Evolutionary conservation across 2,797 vertebrate genomes (phyloP).

Genomic region (Caiman crocodilus): DNA sequence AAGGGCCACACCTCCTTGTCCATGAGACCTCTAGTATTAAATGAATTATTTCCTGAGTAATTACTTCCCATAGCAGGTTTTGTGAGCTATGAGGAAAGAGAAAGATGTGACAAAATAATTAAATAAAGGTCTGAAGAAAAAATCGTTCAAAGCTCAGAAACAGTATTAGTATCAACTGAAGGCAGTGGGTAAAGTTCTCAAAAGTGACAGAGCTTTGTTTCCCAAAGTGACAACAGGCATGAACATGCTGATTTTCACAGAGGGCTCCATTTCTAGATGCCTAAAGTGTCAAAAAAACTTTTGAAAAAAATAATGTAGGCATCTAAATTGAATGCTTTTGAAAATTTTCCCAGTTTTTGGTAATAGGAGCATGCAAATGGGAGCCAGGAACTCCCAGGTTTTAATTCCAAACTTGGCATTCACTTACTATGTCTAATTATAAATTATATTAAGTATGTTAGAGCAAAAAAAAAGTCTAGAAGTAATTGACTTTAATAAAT

Average conservation of each 20-base stretch:
- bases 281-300: neutral
- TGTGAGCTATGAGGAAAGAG: too few relatives aligned
- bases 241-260: accelerated
- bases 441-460: constrained; percentile 2
- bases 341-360: neutral
- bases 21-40: neutral
- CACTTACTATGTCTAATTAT: constrained; percentile 1
- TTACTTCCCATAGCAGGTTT: neutral
- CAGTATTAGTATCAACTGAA: too few relatives aligned
- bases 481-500: neutral
- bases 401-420: constrained; percentile 10
- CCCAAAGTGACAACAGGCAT: accelerated
- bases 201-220: neutral
- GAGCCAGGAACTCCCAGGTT: constrained; percentile 10
- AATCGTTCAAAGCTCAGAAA: too few relatives aligned
- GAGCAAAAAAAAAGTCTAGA: neutral
- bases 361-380: accelerated
- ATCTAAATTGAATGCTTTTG: accelerated
- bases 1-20: neutral
- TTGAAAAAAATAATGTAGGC: neutral
- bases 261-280: neutral
- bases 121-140: too few relatives aligned
- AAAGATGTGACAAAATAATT: too few relatives aligned
- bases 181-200: neutral
- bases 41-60: neutral